phyloP scores from a whole-genome alignment of 1,140 invertebrate species.

The Nephotettix cincticeps region DNA sequence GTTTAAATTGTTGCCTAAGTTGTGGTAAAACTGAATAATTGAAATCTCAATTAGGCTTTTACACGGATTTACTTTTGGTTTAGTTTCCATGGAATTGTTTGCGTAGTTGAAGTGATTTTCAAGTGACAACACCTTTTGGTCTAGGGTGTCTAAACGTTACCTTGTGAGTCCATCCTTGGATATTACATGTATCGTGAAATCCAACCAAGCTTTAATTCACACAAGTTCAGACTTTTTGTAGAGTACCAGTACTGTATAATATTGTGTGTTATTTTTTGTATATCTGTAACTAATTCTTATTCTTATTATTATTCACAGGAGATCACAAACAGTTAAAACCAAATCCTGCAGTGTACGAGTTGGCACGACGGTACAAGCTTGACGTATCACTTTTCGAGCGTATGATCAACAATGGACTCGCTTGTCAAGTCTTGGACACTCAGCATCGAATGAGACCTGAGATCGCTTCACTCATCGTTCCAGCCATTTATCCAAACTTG shows the following conservation, averaged over 20 bases:
- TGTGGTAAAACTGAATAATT: too few relatives aligned
- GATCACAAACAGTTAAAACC: constrained; percentile 78
- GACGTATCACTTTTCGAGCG: constrained; percentile 75
- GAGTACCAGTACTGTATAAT: neutral
- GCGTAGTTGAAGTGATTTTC: too few relatives aligned
- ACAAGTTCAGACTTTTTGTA: neutral
- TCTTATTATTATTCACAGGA: constrained; percentile 48
- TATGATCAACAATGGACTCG: constrained; percentile 60
- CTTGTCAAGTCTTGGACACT: constrained; percentile 52
- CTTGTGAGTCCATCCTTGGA: neutral
- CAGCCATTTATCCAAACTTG: constrained; percentile 60
- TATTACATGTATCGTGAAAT: neutral
- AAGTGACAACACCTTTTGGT: too few relatives aligned
- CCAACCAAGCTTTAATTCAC: neutral
- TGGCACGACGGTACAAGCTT: constrained; percentile 59
- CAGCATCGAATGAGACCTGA: constrained; percentile 70
- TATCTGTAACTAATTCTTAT: too few relatives aligned
- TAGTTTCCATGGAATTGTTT: too few relatives aligned
- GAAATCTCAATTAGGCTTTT: too few relatives aligned
- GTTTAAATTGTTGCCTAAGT: too few relatives aligned
- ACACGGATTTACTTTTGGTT: too few relatives aligned
- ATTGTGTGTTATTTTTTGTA: too few relatives aligned
- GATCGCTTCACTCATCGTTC: constrained; percentile 59
- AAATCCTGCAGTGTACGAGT: constrained; percentile 56
- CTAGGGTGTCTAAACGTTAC: neutral